A percentile compares a stretch with the other conserved stretches of the same genome.
Evolutionary conservation across 37 sponge, comb jelly and placozoan genomes (phyloP).

Genomic region (Bolinopsis microptera): DNA sequence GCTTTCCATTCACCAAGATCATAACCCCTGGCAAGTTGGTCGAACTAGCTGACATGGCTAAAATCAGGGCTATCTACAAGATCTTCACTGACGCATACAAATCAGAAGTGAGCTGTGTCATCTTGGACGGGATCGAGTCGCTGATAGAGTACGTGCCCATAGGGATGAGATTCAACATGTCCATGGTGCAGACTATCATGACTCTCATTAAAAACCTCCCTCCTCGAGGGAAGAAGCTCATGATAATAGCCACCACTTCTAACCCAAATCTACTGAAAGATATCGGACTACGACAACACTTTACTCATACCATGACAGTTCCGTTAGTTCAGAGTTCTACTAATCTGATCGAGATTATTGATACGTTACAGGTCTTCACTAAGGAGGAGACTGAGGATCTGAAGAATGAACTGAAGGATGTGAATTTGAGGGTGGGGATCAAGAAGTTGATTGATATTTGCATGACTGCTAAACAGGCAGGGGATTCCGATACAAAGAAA

Average conservation of each 20-base stretch:
- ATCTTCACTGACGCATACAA: constrained; percentile 98
- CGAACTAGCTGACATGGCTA: constrained; percentile 81
- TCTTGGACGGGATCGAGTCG: constrained; percentile 95
- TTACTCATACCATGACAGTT: constrained; percentile 43
- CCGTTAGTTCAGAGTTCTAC: background rate
- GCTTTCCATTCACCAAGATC: constrained; percentile 87
- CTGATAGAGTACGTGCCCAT: constrained; percentile 72
- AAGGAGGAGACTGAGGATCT: constrained; percentile 9
- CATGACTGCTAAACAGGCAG: constrained; percentile 49
- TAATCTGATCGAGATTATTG: background rate
- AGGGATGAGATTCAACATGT: constrained; percentile 60
- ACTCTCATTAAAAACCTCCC: constrained; percentile 61
- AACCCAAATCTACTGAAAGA: constrained; percentile 34
- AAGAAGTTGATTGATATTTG: constrained; percentile 41
- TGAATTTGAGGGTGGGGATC: background rate
- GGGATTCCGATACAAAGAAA: background rate
- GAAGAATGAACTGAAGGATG: background rate
- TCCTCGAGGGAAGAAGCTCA: constrained; percentile 51
- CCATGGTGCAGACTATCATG: constrained; percentile 56
- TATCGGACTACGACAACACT: constrained; percentile 24
- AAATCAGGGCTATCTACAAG: constrained; percentile 89
- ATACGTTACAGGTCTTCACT: background rate
- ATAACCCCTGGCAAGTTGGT: constrained; percentile 86
- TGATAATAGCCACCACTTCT: constrained; percentile 58
- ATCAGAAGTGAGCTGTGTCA: constrained; percentile 90